Evolutionary conservation across 2,113 vertebrate species (phyloP).

Genomic region (Chionodraco myersi): DNA sequence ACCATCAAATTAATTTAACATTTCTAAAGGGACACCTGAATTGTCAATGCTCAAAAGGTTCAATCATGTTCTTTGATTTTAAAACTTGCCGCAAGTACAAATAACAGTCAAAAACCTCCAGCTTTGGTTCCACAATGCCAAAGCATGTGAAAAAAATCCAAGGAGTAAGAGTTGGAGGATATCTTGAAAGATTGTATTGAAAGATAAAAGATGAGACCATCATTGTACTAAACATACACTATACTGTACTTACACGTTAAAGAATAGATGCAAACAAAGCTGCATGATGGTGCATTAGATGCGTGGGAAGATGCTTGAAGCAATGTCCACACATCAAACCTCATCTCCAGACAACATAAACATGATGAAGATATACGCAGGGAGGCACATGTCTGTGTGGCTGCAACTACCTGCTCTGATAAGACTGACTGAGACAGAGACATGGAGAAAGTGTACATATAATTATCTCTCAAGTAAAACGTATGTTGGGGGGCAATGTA

Average conservation of each 20-base stretch:
- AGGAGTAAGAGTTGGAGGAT: no score
- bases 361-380: not conserved
- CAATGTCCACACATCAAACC: not conserved
- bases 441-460: not conserved
- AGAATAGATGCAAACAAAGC: not conserved
- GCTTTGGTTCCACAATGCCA: no score
- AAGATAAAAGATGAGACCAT: no score
- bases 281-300: not conserved
- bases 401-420: not conserved
- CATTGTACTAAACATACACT: no score
- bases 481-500: not conserved
- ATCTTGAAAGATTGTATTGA: no score
- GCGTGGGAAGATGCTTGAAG: constrained; percentile 4
- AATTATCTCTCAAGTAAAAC: not conserved
- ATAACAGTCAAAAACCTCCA: no score
- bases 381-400: no score
- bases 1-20: constrained; percentile 16
- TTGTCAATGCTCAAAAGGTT: constrained; percentile 17
- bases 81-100: no score
- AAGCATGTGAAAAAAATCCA: no score
- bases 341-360: not conserved
- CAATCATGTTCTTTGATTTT: not conserved
- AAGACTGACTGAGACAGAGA: not conserved
- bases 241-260: no score
- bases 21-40: constrained; percentile 23